Base-by-base conservation (phyloP, 2,888 invertebrate species). In the Chaitophorus viminalis region DNA sequence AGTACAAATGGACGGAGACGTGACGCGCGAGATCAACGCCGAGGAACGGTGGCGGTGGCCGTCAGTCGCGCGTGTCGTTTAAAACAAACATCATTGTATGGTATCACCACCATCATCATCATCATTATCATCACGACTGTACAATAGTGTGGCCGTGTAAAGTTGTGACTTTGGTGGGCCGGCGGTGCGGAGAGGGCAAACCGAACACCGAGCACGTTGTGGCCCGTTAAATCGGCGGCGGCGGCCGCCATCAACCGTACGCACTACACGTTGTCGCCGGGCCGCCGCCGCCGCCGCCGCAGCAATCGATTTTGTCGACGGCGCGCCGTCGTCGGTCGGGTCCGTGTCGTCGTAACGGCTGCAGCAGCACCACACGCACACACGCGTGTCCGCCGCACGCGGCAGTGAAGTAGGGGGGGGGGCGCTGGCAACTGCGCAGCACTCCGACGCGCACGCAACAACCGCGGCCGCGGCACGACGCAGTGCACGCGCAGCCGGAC, bases 401-500 rank as follows among this genome's bases (percentile, higher is more conserved):
- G 18, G 68, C 25, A 9, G 76, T 46, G 36, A 46, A n/a, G 74
- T 31, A 31, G 65, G 70, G 77, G 33, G 65, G 70, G 77, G 33
- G 36, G 29, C 70, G 87, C 72, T 74, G 87, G 74, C 72, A 74
- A 46, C 72, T 79, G 87, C 87, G 79, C 79, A 79, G 72, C 87
- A 74, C 54, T 79, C 31, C 72, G 79, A n/a, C 87, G 87, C 87
- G 79, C 87, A 79, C 87, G 60, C 78, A 78, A 85, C 52, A 65
- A 74, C 79, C 79, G 79, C 39, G 36, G 87, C 60, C 46, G 74
- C 86, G 79, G 79, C 79, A 79, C 79, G 79, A 74, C 39, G 87
- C 87, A 79, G 72, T 74, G 74, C 79, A 81, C 87, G 87, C 87
- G 87, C 86, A 79, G 86, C 86, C 86, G 86, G 86, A 72, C 86